Conservation (phyloP, 64 coral and sea anemone species). For the Actinia equina region DNA sequence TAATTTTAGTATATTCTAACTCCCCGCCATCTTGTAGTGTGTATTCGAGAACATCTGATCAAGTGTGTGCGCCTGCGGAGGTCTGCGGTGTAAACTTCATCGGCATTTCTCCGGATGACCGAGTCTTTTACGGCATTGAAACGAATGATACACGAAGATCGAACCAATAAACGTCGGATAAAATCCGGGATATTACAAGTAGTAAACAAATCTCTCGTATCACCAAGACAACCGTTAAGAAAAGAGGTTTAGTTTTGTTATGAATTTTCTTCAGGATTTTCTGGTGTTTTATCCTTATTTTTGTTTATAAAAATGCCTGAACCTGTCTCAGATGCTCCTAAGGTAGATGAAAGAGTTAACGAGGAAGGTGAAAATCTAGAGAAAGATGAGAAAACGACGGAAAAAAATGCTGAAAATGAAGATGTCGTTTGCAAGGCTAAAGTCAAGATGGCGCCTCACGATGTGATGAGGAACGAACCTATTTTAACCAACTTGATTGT, state of each 20-base stretch:
- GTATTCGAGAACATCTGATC: constrained; percentile 20
- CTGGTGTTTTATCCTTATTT: not conserved
- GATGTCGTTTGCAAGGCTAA: not conserved
- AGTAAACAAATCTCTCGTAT: not conserved
- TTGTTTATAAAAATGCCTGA: constrained; percentile 64
- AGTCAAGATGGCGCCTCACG: constrained; percentile 43
- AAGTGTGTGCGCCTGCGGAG: constrained; percentile 13
- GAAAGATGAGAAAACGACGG: constrained; percentile 26
- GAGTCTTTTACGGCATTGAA: not conserved
- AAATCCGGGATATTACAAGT: constrained; percentile 40
- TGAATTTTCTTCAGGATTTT: not conserved
- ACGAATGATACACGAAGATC: not conserved
- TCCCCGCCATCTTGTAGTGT: constrained; percentile 14
- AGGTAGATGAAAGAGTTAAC: constrained; percentile 43
- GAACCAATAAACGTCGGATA: not conserved
- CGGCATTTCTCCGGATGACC: not conserved
- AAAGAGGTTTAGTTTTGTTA: not conserved
- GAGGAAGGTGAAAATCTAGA: constrained; percentile 28
- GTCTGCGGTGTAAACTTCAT: not conserved
- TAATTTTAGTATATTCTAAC: not conserved
- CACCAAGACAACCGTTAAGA: constrained; percentile 8
- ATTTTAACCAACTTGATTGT: constrained; percentile 68
- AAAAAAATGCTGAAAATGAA: not conserved
- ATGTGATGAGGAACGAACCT: constrained; percentile 92
- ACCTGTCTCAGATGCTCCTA: constrained; percentile 22